Evolutionary conservation across 2,797 vertebrate genomes (phyloP).

Genomic region (Galagoides demidoff): DNA sequence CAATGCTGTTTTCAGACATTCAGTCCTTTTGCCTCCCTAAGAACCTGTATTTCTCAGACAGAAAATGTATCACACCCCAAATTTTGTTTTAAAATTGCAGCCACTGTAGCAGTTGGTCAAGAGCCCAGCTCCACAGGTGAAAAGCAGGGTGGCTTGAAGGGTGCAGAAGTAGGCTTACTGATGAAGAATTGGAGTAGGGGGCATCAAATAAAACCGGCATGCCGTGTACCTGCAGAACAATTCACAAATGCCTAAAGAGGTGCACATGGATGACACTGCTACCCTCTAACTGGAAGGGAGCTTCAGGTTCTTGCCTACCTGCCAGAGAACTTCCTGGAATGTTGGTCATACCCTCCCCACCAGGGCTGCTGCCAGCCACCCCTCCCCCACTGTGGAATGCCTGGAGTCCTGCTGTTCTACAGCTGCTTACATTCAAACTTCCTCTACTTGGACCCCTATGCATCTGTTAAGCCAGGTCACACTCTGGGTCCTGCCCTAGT

Average conservation of each 20-base stretch:
- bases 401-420: constrained; percentile 27
- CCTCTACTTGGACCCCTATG: neutral
- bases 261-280: accelerated
- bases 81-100: neutral
- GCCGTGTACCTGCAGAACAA: neutral
- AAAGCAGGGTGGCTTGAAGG: neutral
- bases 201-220: neutral
- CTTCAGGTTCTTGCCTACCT: neutral
- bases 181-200: neutral
- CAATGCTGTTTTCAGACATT: neutral
- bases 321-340: neutral
- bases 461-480: neutral
- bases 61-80: neutral
- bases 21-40: too few species aligned
- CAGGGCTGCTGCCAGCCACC: neutral
- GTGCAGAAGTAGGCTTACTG: neutral
- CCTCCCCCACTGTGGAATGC: constrained; percentile 49
- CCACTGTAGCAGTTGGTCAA: too few species aligned
- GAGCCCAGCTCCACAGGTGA: neutral
- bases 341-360: neutral
- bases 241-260: neutral
- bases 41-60: neutral
- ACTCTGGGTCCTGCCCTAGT: neutral
- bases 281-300: neutral
- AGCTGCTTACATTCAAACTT: constrained; percentile 62